Conservation (phyloP, 2,113 vertebrate genomes). For the Accipiter virgatus region DNA sequence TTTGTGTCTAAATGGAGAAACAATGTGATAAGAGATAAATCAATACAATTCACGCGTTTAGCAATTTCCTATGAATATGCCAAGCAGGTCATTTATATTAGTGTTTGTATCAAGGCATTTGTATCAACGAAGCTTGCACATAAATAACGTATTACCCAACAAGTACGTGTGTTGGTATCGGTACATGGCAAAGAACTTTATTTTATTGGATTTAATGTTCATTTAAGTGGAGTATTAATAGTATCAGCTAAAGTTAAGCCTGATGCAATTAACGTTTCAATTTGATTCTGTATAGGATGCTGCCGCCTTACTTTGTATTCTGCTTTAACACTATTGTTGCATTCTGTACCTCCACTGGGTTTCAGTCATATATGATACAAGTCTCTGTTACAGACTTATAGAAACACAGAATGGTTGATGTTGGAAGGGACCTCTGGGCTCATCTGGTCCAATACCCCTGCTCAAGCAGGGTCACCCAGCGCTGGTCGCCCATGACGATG, state of each 20-base stretch:
- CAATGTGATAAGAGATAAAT: neutral
- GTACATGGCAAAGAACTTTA: neutral
- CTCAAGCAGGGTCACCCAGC: neutral
- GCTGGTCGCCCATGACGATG: neutral
- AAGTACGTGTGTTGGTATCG: neutral
- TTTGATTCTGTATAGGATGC: neutral
- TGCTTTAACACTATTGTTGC: neutral
- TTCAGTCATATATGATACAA: neutral
- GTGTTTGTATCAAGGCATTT: neutral
- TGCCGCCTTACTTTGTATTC: neutral
- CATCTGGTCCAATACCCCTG: neutral
- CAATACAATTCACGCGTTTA: neutral
- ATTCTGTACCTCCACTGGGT: neutral
- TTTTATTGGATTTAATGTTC: neutral
- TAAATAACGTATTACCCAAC: neutral
- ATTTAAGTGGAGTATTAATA: neutral
- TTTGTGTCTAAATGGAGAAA: slow-evolving; percentile 11
- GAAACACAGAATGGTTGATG: neutral
- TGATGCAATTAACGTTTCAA: neutral
- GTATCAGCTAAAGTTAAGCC: neutral
- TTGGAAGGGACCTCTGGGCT: neutral
- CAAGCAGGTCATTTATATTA: neutral
- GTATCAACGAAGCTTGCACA: neutral
- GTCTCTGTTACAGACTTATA: neutral
- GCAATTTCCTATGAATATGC: neutral